Evolutionary conservation across 2,113 vertebrate species (phyloP).

Genomic region (Ursus arctos): DNA sequence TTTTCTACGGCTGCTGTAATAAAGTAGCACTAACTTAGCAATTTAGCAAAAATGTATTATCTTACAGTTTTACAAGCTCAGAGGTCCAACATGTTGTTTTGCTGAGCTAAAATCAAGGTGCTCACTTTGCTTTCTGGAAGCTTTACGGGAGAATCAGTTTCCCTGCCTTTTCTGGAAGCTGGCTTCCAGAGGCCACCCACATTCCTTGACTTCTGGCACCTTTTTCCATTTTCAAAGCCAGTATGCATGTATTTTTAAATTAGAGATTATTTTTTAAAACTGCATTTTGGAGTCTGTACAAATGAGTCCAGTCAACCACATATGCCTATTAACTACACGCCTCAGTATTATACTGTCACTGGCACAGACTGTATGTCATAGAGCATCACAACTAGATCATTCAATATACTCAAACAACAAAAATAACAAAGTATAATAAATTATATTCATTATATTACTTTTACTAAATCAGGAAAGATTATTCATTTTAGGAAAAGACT

Average conservation of each 20-base stretch:
- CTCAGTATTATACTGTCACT: neutral
- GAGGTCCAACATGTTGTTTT: neutral
- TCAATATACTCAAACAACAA: slow-evolving; percentile 6
- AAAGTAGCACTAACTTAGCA: neutral
- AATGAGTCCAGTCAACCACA: neutral
- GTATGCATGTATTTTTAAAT: neutral
- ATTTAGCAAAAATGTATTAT: neutral
- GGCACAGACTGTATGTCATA: slow-evolving; percentile 20
- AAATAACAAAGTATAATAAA: neutral
- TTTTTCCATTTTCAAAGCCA: neutral
- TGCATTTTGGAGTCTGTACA: neutral
- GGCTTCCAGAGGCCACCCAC: neutral
- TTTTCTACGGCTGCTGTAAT: neutral
- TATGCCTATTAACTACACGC: neutral
- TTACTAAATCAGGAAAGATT: neutral
- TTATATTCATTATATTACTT: neutral
- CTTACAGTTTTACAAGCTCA: neutral
- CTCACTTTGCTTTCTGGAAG: neutral
- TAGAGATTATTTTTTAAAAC: slow-evolving; percentile 15
- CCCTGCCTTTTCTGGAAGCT: neutral
- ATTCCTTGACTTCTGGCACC: neutral
- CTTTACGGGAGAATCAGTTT: neutral
- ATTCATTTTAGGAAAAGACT: slow-evolving; percentile 9
- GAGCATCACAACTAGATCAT: neutral
- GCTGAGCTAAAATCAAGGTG: neutral